phyloP scores from a whole-genome alignment of 2,113 vertebrate species.

The Ginglymostoma cirratum region DNA sequence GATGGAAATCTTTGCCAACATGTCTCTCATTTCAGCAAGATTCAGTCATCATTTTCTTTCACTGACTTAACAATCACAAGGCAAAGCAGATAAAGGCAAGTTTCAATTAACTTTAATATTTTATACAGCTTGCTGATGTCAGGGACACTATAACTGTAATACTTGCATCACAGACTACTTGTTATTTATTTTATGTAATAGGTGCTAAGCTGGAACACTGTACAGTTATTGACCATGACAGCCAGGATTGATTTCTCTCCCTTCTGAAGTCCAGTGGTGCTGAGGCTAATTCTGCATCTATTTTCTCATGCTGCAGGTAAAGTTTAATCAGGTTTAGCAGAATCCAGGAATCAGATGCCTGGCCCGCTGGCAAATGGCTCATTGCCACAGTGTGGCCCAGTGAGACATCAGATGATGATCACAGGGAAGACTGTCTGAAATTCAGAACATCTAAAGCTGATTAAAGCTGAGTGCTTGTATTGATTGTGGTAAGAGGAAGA shows the following conservation, averaged over 20 bases:
- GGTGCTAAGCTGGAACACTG: neutral
- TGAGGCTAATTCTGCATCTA: neutral
- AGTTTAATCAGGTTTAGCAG: neutral
- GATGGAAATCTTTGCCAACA: no score
- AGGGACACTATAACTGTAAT: neutral
- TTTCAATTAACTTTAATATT: neutral
- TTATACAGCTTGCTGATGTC: neutral
- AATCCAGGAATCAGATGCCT: neutral
- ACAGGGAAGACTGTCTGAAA: neutral
- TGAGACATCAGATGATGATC: neutral
- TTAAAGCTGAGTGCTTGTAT: neutral
- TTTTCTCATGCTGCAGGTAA: neutral
- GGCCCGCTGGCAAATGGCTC: neutral
- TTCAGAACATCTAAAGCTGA: neutral
- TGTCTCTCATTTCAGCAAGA: no score
- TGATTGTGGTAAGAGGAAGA: neutral
- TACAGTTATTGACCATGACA: neutral
- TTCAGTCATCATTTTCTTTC: no score
- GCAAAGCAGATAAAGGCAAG: neutral
- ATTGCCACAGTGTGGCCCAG: neutral
- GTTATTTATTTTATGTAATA: neutral
- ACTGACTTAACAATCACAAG: neutral
- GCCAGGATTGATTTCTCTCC: neutral
- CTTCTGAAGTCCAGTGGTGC: neutral
- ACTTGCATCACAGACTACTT: neutral